A percentile compares a stretch with the other conserved stretches of the same genome.
Conservation (phyloP, 2,113 vertebrate species). For the Ophiodon elongatus region DNA sequence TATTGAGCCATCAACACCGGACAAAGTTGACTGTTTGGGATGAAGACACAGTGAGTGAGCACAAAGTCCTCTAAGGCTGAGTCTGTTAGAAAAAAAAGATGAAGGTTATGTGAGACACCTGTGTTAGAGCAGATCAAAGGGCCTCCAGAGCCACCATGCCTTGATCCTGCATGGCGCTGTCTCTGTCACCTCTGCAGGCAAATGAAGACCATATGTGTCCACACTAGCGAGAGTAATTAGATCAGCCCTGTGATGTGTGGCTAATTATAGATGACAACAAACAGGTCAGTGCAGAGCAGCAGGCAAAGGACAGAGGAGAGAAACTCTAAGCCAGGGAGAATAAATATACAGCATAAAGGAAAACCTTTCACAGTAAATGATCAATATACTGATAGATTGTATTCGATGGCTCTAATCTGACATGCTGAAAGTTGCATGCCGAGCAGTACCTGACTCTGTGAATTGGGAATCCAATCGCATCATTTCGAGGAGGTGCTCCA, state of each 20-base stretch:
- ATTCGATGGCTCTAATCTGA: conserved; percentile 34
- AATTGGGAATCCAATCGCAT: conserved; percentile 92
- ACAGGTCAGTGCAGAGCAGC: conserved; percentile 60
- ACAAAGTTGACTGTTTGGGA: conserved; percentile 94
- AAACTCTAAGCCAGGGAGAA: conserved; percentile 12
- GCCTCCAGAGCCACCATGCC: conserved; percentile 26
- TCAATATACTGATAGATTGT: conserved; percentile 16
- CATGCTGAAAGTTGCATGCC: conserved; percentile 3
- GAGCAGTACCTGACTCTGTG: conserved; percentile 87
- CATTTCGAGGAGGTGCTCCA: conserved; percentile 98
- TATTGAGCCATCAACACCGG: conserved; percentile 95
- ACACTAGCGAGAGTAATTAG: conserved; percentile 63
- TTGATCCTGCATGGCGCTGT: conserved; percentile 34
- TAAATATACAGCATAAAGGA: conserved; percentile 32
- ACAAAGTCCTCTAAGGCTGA: conserved; percentile 94
- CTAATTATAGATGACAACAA: conserved; percentile 73
- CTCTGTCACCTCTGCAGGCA: conserved; percentile 56
- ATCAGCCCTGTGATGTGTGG: conserved; percentile 67
- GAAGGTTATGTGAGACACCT: conserved; percentile 33
- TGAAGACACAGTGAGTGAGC: conserved; percentile 97
- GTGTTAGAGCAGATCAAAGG: conserved; percentile 50
- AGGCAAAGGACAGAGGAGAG: conserved; percentile 24
- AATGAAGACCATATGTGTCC: conserved; percentile 64
- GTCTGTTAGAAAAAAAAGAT: conserved; percentile 83
- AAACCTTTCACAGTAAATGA: conserved; percentile 46